Evolutionary conservation across 2,797 vertebrate genomes (phyloP), one percentile per base, ranked within the genome.

Genomic region (Alfaro cultratus): DNA sequence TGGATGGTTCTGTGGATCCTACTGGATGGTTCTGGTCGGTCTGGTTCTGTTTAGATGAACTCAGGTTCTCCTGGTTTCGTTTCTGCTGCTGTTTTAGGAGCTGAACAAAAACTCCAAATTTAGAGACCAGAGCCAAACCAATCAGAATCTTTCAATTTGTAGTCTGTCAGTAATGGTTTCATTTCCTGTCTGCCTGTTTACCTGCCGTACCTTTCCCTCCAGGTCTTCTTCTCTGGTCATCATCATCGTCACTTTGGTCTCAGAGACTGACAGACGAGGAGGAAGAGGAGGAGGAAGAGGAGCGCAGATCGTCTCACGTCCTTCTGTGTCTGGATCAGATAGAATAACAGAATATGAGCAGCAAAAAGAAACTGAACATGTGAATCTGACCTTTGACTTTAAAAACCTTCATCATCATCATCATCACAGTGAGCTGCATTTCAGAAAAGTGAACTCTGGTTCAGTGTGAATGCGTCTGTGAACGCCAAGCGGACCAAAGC

Each of bases 91-190:
- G 45, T 45, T 45, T 45, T 1, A 45, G 11, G 43, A 86, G 74
- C 67, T 55, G 86, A 76, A 72, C 81, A 90, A 87, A 67, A 80
- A 84, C 85, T 82, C 77, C 64, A 82, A 0, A 46, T 18, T 73
- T 7, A 34, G 47, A 78, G 76, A 83, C 80, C 89, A 79, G 76
- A 83, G 76, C 82, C 80, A 80, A 87, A 80, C 78, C 67, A 86
- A 90, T 89, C 87, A 88, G 23, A 86, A 82, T 85, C 76, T 76
- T 79, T 90, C 86, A 64, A 85, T 90, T 86, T 78, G 80, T 51
- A 53, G 72, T 76, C 92, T 83, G 89, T 91, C 91, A 90, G 80
- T 92, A 89, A 90, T 0, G 9, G 53, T 85, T 91, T 87, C 41
- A 85, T 87, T 87, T 91, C 85, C 87, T 75, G 77, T 71, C 81